These are phyloP conservation scores for Theocolax elegans DNA, from an alignment of 1,140 invertebrate species.

Conservation along the genomic window DNA sequence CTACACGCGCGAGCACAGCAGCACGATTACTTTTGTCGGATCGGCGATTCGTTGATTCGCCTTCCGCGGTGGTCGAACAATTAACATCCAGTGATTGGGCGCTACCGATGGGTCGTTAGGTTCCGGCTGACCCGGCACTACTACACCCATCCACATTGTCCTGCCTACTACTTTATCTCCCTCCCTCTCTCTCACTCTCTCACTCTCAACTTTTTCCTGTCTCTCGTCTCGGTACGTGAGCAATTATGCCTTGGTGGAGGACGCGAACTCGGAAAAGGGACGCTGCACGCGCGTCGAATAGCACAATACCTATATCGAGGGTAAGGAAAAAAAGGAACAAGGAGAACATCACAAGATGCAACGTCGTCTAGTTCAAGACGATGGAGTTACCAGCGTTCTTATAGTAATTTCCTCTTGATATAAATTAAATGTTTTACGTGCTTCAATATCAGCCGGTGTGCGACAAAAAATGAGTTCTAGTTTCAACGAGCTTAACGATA, in stretches of 20 bases:
- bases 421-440: constrained; percentile 42
- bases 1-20: too few species aligned
- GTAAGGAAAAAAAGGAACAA: constrained; percentile 17
- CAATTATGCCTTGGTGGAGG: constrained; percentile 53
- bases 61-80: constrained; percentile 46
- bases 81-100: constrained; percentile 60
- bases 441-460: constrained; percentile 36
- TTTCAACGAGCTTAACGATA: too few species aligned
- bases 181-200: constrained; percentile 19
- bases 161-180: too few species aligned
- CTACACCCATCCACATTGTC: constrained; percentile 41
- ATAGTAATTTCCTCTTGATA: constrained; percentile 37
- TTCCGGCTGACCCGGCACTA: constrained; percentile 60
- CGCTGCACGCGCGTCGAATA: constrained; percentile 14
- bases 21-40: constrained; percentile 40
- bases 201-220: background rate
- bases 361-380: constrained; percentile 26
- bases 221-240: constrained; percentile 52
- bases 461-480: constrained; percentile 30
- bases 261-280: background rate
- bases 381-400: constrained; percentile 25
- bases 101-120: constrained; percentile 55
- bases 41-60: constrained; percentile 47
- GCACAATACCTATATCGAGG: background rate
- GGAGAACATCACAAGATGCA: too few species aligned